phyloP scores from a whole-genome alignment of 2,797 vertebrate species.

The Uromys caudimaculatus region DNA sequence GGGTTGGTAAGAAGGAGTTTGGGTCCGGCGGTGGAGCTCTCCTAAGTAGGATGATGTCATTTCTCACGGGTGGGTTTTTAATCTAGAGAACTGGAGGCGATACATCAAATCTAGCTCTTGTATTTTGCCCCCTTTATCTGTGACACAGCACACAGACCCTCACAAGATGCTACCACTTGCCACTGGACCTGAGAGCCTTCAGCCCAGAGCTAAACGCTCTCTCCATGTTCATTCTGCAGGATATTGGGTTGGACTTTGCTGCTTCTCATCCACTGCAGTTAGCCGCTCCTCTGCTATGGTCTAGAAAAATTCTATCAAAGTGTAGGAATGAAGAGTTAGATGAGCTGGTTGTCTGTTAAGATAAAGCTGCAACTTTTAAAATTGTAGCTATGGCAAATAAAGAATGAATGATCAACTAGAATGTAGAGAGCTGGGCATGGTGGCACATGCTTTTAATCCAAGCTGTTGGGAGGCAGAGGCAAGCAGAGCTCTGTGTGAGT shows the following conservation, averaged over 20 bases:
- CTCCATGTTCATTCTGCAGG: background rate
- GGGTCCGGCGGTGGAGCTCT: background rate
- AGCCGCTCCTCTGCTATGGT: background rate
- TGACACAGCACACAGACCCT: background rate
- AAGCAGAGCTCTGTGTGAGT: background rate
- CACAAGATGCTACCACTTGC: background rate
- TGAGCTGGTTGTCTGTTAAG: background rate
- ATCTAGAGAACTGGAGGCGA: background rate
- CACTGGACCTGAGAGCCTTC: background rate
- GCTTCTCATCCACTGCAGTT: background rate
- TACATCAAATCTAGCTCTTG: background rate
- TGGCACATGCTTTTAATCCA: background rate
- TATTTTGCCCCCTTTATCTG: background rate
- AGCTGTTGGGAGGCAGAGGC: background rate
- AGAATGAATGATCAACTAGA: background rate
- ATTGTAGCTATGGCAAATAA: background rate
- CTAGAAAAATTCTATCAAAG: constrained; percentile 42
- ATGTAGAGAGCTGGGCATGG: background rate
- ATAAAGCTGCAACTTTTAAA: constrained; percentile 15
- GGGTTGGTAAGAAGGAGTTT: background rate
- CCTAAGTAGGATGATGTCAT: background rate
- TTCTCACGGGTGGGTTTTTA: background rate
- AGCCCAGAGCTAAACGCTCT: background rate
- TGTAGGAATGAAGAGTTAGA: constrained; percentile 11
- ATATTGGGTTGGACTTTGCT: background rate